Evolutionary conservation across 2,113 vertebrate species (phyloP), one percentile per base, ranked within the genome.

Genomic region (Dasyprocta punctata): DNA sequence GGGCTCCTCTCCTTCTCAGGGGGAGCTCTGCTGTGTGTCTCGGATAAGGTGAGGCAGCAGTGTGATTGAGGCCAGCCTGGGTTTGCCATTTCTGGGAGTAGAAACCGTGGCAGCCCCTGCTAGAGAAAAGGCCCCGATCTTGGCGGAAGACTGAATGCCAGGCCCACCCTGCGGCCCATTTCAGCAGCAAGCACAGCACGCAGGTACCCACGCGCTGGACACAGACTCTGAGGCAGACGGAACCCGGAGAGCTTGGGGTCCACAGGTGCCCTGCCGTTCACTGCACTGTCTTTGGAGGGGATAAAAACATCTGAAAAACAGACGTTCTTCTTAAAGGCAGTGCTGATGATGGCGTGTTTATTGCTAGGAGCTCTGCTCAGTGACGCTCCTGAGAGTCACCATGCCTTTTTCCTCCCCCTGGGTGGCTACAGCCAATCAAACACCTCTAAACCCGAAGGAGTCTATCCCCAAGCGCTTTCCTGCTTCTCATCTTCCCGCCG

Each of bases 341-440:
- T 49, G n/a, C 52, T 86, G n/a, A 77, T 69, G 36, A 30, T 58
- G 58, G 77, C n/a, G 85, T 33, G 67, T 75, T 95, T 83, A 67
- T 71, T 69, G 71, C 56, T 38, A 77, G 49, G 56, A 20, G 10
- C 41, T 36, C 63, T 56, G 30, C 58, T 58, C 26, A 6, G 38
- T 63, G 38, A 95, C 58, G 33, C 4, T 54, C 30, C 22, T 58
- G 58, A 82, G 52, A 56, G 75, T 1, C 65, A n/a, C 77, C 69
- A 52, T 33, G 33, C 44, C 58, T 71, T 94, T 94, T 92, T 81
- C 38, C 16, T 77, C 60, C 52, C 65, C 71, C 77, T n/a, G 77
- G 30, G 82, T 78, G 49, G 17, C 30, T 82, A 38, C 67, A 58
- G 56, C 24, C 91, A 95, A 97, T 86, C 84, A 67, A 85, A 85